Conservation (phyloP, 92 coral and sea anemone species). For the Parazoanthus darwini region DNA sequence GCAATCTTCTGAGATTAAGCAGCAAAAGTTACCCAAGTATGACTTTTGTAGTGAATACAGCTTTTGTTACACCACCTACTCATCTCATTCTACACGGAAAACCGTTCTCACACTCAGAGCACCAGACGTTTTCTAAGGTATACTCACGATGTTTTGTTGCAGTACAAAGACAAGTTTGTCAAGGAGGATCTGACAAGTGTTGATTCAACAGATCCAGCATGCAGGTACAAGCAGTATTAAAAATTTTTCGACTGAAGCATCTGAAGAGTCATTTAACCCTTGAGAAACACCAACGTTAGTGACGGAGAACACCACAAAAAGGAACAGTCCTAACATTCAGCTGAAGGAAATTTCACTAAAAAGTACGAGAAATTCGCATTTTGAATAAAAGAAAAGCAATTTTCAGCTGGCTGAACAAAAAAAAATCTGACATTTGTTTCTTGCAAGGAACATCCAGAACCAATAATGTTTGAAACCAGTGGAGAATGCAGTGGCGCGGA, state of each 20-base stretch:
- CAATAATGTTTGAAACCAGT: no score
- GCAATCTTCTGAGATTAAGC: conserved; percentile 3
- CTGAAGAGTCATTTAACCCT: conserved; percentile 18
- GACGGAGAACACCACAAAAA: no score
- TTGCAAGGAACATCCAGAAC: no score
- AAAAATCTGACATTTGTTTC: no score
- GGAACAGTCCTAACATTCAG: no score
- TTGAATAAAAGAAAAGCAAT: no score
- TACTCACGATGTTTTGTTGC: conserved; percentile 13
- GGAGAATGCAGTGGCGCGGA: no score
- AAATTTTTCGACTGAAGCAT: conserved; percentile 38
- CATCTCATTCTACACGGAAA: conserved; percentile 10
- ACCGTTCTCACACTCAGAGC: background rate
- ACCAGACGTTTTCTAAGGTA: conserved; percentile 32
- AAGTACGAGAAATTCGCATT: no score
- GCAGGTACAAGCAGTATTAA: conserved; percentile 46
- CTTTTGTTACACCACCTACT: conserved; percentile 5
- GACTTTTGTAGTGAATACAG: background rate
- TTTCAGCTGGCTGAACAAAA: no score
- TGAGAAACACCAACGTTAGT: no score
- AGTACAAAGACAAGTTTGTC: conserved; percentile 41
- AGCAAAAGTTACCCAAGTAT: conserved; percentile 18
- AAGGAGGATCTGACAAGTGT: conserved; percentile 22
- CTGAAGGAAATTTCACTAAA: no score
- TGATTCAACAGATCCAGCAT: conserved; percentile 12